Base-by-base conservation (phyloP, 2,797 vertebrate species). In the Eurystomus glaucurus region DNA sequence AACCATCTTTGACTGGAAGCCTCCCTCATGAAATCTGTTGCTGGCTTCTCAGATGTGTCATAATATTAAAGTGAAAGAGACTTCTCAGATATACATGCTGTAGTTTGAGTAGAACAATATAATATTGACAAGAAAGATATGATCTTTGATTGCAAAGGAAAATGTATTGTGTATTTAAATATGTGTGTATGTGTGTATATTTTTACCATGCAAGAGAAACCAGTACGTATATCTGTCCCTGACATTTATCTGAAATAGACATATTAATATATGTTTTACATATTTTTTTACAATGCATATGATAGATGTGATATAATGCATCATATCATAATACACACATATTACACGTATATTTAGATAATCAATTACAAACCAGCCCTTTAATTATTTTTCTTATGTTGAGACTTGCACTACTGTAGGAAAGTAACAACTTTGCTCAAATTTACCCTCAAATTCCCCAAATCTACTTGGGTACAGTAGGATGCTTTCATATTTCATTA, bases 11-110 rank as follows among this genome's bases (percentile, higher is more conserved):
- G 29, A 39, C 8, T 46, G 41, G 31, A 89, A 79, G 33, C 10
- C 23, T 60, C 15, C 15, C 20, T 22, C 0, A 0, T 15, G 13
- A 84, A 72, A 65, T 28, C 13, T 41, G 14, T 12, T 35, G 10
- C 29, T 48, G 31, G 1, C 14, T 78, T 88, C 18, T 14, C 57
- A 90, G 5, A 18, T 13, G 1, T 21, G 28, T 51, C 33, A 58
- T 39, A 71, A 83, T 48, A 35, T 3, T 68, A 21, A 80, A 79
- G 23, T 1, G 11, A 62, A 77, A 68, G 15, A 39, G 48, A 33
- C 4, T 39, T 61, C 12, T 55, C n/a, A 31, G 4, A 2, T 70
- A 15, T 7, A 17, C 8, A 29, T 21, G 5, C 2, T n/a, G 25
- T 45, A 5, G 5, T 76, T 61, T 35, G 8, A 50, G 26, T 25